Evolutionary conservation across 2,113 vertebrate species (phyloP).

Genomic region (Periophthalmus modestus): DNA sequence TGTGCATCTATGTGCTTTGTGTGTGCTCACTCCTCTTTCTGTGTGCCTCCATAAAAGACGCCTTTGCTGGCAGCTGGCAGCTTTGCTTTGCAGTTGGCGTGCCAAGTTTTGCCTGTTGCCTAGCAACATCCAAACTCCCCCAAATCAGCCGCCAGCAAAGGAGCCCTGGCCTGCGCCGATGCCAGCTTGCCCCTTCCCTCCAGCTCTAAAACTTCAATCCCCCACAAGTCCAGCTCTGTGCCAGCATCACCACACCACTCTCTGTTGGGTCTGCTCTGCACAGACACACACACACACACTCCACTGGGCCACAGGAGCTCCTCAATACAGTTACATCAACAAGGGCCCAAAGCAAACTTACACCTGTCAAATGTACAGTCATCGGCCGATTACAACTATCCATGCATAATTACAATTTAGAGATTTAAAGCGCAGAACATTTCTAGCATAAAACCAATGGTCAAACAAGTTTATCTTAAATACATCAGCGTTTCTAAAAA

Average conservation of each 20-base stretch:
- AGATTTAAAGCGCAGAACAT: not conserved
- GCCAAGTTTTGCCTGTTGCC: conserved; percentile 81
- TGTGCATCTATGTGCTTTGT: conserved; percentile 42
- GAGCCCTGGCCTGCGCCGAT: conserved; percentile 54
- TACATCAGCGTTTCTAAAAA: not conserved
- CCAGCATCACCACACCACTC: conserved; percentile 61
- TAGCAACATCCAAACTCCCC: conserved; percentile 79
- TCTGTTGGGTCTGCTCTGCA: conserved; percentile 45
- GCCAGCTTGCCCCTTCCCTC: conserved; percentile 52
- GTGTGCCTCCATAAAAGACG: conserved; percentile 73
- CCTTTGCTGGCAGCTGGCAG: conserved; percentile 79
- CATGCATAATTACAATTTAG: not conserved
- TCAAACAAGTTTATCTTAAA: not conserved
- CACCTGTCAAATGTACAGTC: conserved; percentile 8
- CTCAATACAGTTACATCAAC: conserved; percentile 53
- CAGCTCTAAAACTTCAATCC: conserved; percentile 49
- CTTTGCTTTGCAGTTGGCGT: conserved; percentile 65
- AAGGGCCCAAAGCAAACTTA: conserved; percentile 8
- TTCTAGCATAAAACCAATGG: not conserved
- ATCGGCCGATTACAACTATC: conserved; percentile 1
- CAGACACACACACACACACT: conserved; percentile 35
- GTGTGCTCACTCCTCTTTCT: conserved; percentile 36
- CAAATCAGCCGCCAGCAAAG: conserved; percentile 72
- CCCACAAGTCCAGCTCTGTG: conserved; percentile 40
- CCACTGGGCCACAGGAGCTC: conserved; percentile 49